A percentile compares a stretch with the other conserved stretches of the same genome.
These are phyloP conservation scores for Diplazon laetatorius DNA, from an alignment of 2,888 invertebrate species.

Conservation along the genomic window DNA sequence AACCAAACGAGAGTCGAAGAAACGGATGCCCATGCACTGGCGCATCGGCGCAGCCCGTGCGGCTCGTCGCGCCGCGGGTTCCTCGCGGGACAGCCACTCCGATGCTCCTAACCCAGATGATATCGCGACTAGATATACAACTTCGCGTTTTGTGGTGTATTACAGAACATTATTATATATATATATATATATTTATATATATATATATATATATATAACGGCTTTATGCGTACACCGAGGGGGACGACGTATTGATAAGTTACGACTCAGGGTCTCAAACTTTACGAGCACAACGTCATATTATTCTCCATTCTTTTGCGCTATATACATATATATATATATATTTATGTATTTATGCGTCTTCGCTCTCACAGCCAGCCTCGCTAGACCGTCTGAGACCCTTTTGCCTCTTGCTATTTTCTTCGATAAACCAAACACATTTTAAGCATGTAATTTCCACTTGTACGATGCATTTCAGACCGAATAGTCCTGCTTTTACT, in stretches of 20 bases:
- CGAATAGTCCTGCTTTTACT: background rate
- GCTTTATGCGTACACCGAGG: slow-evolving; percentile 75
- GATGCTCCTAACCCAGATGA: slow-evolving; percentile 79
- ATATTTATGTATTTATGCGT: too few species aligned
- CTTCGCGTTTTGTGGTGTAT: slow-evolving; percentile 78
- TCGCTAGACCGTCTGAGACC: too few species aligned
- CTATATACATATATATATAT: background rate
- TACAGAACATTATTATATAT: slow-evolving; percentile 77
- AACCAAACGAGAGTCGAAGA: too few species aligned
- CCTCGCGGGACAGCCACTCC: slow-evolving; percentile 57
- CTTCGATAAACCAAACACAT: background rate
- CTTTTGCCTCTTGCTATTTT: background rate
- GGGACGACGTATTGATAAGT: slow-evolving; percentile 68
- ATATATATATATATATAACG: too few species aligned
- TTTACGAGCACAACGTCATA: slow-evolving; percentile 73
- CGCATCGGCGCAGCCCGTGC: background rate
- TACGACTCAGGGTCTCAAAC: slow-evolving; percentile 70
- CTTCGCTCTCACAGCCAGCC: background rate
- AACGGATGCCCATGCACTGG: too few species aligned
- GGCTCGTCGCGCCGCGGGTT: slow-evolving; percentile 41
- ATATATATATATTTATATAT: too few species aligned
- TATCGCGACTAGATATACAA: slow-evolving; percentile 79
- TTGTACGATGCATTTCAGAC: background rate
- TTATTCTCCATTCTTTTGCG: slow-evolving; percentile 70
- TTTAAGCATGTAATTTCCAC: background rate